Evolutionary conservation across 2,113 vertebrate species (phyloP), one percentile per base, ranked within the genome.

Genomic region (Pycnonotus jocosus): DNA sequence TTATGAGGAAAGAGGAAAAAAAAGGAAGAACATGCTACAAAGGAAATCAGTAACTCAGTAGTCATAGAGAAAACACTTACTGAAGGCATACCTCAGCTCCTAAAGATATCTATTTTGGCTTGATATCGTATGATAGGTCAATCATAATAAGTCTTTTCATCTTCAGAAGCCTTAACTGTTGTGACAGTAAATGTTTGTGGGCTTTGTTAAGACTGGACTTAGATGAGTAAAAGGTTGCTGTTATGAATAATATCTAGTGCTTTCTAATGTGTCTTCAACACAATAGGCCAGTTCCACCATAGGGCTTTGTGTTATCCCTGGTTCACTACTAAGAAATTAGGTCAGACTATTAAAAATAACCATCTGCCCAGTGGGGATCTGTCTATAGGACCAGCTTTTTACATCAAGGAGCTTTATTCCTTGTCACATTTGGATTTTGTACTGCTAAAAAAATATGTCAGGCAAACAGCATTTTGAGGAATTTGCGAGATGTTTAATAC

Each of bases 261-360:
- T 90, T 58, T 44, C 25, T 68, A 54, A 71, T 69, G 18, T 86
- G 78, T 64, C 73, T 87, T 82, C 70, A 71, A 22, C 33, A 45
- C 83, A 91, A 93, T 85, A 88, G 69, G 80, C 47, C 19, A 5
- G 77, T 77, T 89, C 51, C 15, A 96, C 47, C 64, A 86, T 27
- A 89, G 48, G 57, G 84, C 53, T 97, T 96, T 95, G 10, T 95
- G 64, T 35, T 97, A 82, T 96, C 87, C 82, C 86, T 95, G 70
- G 54, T 97, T 94, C 68, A 74, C 87, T 60, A 48, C n/a, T 78
- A 64, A 92, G 54, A 93, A 98, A 97, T 95, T 97, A 96, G 97
- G 96, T 97, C 96, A 97, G 71, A 66, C 77, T 94, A 95, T 96
- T 97, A 97, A 97, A 98, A 97, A 97, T 97, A 97, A 80, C 93